These are phyloP conservation scores for Monoplex corrugatus DNA, from an alignment of 2,888 invertebrate species.

Conservation along the genomic window DNA sequence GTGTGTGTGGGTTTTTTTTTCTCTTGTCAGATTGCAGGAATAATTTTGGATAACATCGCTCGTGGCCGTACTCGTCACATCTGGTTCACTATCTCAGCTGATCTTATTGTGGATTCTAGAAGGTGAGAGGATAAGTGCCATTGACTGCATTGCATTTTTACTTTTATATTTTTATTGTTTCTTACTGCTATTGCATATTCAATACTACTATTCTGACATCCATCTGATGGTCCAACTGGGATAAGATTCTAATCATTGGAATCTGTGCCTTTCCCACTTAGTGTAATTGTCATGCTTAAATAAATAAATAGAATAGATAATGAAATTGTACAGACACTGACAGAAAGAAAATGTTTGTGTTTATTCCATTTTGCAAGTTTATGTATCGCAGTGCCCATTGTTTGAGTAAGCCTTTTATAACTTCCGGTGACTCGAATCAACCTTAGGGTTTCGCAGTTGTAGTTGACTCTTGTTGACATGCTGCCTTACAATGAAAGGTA, in stretches of 20 bases:
- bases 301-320: no score
- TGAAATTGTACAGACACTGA: background rate
- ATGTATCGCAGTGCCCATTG: no score
- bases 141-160: background rate
- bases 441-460: no score
- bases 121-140: conserved; percentile 63
- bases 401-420: no score
- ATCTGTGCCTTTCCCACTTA: no score
- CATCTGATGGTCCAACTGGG: background rate
- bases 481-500: no score
- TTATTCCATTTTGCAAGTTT: no score
- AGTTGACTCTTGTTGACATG: no score
- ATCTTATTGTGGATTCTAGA: conserved; percentile 79
- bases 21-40: conserved; percentile 78
- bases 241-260: no score
- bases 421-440: no score
- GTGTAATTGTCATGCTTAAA: no score
- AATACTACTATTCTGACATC: background rate
- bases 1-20: no score
- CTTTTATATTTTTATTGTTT: background rate
- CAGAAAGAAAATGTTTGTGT: background rate
- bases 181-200: background rate
- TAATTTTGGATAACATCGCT: conserved; percentile 79
- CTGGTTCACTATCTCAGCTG: conserved; percentile 80
- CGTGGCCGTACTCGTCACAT: conserved; percentile 77